Percentiles rank a stretch among this genome's conserved stretches.
Conservation (phyloP, 2,113 vertebrate species). For the Deroptyus accipitrinus region DNA sequence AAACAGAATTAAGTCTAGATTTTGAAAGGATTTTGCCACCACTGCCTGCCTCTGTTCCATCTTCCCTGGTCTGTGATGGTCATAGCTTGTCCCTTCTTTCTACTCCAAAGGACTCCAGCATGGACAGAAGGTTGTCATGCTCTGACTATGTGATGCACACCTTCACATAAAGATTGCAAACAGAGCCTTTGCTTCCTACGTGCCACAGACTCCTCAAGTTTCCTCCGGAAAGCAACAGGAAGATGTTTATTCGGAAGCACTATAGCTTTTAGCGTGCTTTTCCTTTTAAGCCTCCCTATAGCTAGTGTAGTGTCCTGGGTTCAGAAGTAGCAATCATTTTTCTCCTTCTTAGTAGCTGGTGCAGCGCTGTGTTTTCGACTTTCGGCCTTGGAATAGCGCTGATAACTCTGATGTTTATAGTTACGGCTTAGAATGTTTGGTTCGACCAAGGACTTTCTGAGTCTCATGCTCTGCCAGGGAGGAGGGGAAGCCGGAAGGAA, state of each 20-base stretch:
- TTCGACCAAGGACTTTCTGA: no score
- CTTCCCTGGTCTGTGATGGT: no score
- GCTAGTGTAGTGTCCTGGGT: not conserved
- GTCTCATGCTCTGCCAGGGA: no score
- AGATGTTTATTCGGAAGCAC: not conserved
- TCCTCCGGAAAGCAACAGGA: not conserved
- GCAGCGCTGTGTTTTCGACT: no score
- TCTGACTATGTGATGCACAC: not conserved
- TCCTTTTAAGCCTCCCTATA: not conserved
- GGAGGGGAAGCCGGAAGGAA: no score
- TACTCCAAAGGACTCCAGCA: not conserved
- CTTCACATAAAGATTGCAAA: not conserved
- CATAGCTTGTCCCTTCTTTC: not conserved
- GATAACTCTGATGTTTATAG: no score
- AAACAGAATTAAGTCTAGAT: not conserved
- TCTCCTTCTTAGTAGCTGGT: no score
- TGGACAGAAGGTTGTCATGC: not conserved
- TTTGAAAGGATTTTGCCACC: not conserved
- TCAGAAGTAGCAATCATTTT: no score
- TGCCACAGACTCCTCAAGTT: accelerated
- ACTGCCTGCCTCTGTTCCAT: accelerated
- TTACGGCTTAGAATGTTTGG: no score
- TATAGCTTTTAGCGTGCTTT: not conserved
- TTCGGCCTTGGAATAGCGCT: no score
- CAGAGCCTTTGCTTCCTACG: not conserved